These are phyloP conservation scores for Galbula dea DNA, from an alignment of 2,113 vertebrate genomes.

Conservation along the genomic window DNA sequence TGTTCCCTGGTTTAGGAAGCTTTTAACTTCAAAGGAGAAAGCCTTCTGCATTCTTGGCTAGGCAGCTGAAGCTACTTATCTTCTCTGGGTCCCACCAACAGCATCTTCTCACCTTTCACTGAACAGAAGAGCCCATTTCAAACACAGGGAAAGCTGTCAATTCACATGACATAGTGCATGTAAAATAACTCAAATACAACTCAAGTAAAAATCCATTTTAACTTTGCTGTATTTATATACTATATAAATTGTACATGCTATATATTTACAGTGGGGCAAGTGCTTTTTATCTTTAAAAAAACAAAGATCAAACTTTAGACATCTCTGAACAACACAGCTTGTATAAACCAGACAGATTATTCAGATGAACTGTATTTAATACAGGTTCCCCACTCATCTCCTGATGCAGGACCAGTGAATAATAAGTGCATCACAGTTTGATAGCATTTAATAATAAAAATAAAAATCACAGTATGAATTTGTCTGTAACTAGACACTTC, in stretches of 20 bases:
- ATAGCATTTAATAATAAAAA: slow-evolving; percentile 84
- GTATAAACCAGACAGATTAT: slow-evolving; percentile 84
- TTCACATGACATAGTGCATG: slow-evolving; percentile 12
- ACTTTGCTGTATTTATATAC: slow-evolving; percentile 82
- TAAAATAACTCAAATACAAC: slow-evolving; percentile 52
- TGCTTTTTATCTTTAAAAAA: slow-evolving; percentile 84
- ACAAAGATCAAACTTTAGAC: slow-evolving; percentile 83
- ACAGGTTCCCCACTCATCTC: slow-evolving; percentile 83
- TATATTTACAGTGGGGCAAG: slow-evolving; percentile 87
- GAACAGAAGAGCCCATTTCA: neutral
- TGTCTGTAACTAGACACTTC: slow-evolving; percentile 81
- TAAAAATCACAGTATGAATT: slow-evolving; percentile 85
- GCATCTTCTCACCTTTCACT: slow-evolving; percentile 17
- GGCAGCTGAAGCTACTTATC: slow-evolving; percentile 14
- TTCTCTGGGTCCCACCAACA: neutral
- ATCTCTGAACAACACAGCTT: slow-evolving; percentile 83
- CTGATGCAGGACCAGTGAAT: slow-evolving; percentile 86
- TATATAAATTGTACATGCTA: slow-evolving; percentile 98
- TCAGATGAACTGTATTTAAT: slow-evolving; percentile 83
- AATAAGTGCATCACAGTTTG: slow-evolving; percentile 85
- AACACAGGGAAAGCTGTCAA: neutral
- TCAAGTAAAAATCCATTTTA: slow-evolving; percentile 56
- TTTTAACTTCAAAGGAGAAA: slow-evolving; percentile 8
- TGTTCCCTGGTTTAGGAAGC: neutral
- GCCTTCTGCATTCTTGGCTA: neutral